Evolutionary conservation across 2,797 vertebrate genomes (phyloP).

Genomic region (Onychomys torridus): DNA sequence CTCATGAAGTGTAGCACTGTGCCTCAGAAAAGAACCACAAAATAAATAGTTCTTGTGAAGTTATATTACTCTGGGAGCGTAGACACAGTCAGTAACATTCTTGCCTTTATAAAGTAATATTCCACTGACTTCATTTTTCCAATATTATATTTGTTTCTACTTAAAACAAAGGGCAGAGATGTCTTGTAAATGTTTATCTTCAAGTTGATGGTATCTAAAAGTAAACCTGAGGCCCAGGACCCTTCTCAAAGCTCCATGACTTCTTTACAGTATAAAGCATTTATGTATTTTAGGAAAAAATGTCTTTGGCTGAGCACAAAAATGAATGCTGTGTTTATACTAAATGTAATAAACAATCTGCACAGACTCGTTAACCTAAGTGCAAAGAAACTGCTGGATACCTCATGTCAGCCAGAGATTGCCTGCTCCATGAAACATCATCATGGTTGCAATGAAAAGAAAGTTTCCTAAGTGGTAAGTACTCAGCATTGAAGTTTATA

Average conservation of each 20-base stretch:
- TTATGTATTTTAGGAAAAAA: constrained; percentile 50
- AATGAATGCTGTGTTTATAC: neutral
- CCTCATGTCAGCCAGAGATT: neutral
- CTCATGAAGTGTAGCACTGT: neutral
- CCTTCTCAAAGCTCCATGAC: neutral
- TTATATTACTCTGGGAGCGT: neutral
- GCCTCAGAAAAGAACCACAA: neutral
- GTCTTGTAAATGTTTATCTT: constrained; percentile 64
- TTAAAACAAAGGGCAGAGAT: constrained; percentile 55
- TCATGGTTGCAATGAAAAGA: constrained; percentile 11
- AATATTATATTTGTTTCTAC: constrained; percentile 48
- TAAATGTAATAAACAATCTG: neutral
- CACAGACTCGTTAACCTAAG: neutral
- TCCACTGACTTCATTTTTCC: constrained; percentile 66
- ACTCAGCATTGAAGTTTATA: neutral
- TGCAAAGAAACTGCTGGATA: neutral
- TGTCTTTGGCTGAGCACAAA: neutral
- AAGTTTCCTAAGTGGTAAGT: neutral
- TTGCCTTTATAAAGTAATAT: constrained; percentile 69
- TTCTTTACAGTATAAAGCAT: constrained; percentile 20
- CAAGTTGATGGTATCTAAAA: constrained; percentile 43
- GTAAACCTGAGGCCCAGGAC: neutral
- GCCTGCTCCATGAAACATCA: neutral
- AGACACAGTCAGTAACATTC: constrained; percentile 25
- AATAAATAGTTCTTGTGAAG: constrained; percentile 22